Evolutionary conservation across 1,140 invertebrate species (phyloP).

Genomic region (Macrotrachela quadricornifera): DNA sequence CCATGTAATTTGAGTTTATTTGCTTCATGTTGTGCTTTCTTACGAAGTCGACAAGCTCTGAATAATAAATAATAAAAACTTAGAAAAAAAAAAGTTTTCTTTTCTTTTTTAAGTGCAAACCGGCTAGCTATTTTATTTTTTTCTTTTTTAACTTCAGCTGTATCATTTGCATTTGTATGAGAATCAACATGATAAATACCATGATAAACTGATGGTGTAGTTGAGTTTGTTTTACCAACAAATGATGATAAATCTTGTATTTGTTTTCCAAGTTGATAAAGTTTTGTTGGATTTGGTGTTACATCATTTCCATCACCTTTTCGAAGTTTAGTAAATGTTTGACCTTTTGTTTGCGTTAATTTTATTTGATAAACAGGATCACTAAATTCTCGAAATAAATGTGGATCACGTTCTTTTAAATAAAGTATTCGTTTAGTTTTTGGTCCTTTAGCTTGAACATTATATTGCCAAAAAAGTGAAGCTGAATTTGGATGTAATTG

Average conservation of each 20-base stretch:
- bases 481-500: too few relatives aligned
- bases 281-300: slow-evolving; percentile 64
- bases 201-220: too few relatives aligned
- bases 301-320: slow-evolving; percentile 93
- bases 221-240: too few relatives aligned
- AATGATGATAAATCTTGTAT: slow-evolving; percentile 1
- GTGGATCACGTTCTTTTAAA: slow-evolving; percentile 49
- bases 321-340: slow-evolving; percentile 48
- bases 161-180: not conserved
- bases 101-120: too few relatives aligned
- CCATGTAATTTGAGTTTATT: slow-evolving; percentile 61
- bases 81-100: too few relatives aligned
- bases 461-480: slow-evolving; percentile 76
- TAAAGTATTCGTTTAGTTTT: slow-evolving; percentile 37
- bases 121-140: slow-evolving; percentile 22
- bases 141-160: slow-evolving; percentile 3
- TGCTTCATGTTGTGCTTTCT: slow-evolving; percentile 32
- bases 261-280: slow-evolving; percentile 7
- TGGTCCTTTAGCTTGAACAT: slow-evolving; percentile 88
- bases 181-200: too few relatives aligned
- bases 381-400: slow-evolving; percentile 61
- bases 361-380: slow-evolving; percentile 59
- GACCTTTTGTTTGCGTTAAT: not conserved
- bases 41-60: slow-evolving; percentile 49
- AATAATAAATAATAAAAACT: too few relatives aligned